Evolutionary conservation across 2,888 invertebrate species (phyloP), one percentile per base, ranked within the genome.

Genomic region (Agrochola macilenta): DNA sequence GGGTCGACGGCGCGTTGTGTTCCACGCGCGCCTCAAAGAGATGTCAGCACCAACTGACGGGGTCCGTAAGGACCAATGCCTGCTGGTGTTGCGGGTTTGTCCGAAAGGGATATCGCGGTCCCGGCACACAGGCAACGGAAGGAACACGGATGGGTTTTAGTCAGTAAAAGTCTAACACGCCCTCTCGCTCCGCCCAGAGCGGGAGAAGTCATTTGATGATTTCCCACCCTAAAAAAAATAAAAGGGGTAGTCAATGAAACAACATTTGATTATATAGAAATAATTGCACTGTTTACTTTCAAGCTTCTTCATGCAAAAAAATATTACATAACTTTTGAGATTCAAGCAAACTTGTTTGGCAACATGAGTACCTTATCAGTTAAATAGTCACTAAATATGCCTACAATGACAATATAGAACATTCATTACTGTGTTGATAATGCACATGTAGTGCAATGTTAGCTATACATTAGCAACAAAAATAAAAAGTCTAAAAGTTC

Each of bases 301-400:
- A 96, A 96, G 96, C 96, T 92, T 93, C 90, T 91, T 93, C 94
- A 96, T 95, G 96, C 96, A 96, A 96, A 96, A 95, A 95, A 96
- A 96, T 92, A 90, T 81, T 85, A 86, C 90, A 92, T 91, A 92
- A 93, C 89, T 89, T 91, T 87, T 80, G 94, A 95, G 95, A 95
- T 95, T 95, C 95, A 95, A 95, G 95, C 94, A 93, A 85, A 92
- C 88, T 90, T 90, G 90, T 94, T 94, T 94, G 94, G 94, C 94
- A 94, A 93, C 93, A 89, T 86, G 93, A 94, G 93, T 94, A 92
- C 91, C 89, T 90, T 88, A 90, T 82, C 76, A 83, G 76, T 81
- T 87, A 85, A 86, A 82, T 87, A 87, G 76, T 88, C 70, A 78
- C 86, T 89, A 85, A 78, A 82, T 79, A 87, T 72, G 79, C 78